Percentiles rank a stretch among this genome's conserved stretches.
Conservation (phyloP, 2,113 vertebrate species). For the Corynorhinus townsendii region DNA sequence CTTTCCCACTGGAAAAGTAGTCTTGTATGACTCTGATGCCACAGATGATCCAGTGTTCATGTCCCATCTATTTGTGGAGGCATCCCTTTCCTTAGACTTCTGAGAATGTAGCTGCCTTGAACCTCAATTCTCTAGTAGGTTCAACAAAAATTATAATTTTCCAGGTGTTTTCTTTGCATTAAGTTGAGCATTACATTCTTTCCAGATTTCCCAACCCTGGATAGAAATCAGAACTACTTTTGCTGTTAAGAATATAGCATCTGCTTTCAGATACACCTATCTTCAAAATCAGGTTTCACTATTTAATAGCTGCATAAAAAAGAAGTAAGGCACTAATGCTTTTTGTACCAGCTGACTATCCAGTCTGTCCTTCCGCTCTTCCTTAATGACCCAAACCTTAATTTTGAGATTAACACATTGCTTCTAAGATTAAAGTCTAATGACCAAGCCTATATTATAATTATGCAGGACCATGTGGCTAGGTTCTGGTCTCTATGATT, state of each 20-base stretch:
- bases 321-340: background rate
- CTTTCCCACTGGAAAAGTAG: background rate
- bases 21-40: background rate
- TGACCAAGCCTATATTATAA: background rate
- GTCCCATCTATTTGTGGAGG: background rate
- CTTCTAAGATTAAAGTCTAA: background rate
- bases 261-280: background rate
- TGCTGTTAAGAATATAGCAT: background rate
- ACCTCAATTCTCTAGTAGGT: background rate
- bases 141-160: background rate
- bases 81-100: background rate
- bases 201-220: background rate
- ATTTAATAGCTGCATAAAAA: background rate
- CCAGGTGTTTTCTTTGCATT: background rate
- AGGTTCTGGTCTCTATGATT: background rate
- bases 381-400: background rate
- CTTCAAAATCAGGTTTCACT: background rate
- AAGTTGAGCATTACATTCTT: background rate
- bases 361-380: background rate
- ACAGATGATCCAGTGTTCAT: background rate
- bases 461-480: background rate
- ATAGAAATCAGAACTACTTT: background rate
- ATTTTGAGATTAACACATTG: background rate
- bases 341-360: background rate
- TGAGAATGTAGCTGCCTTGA: background rate